Evolutionary conservation across 2,888 invertebrate genomes (phyloP).

Genomic region (Baccha elongata): DNA sequence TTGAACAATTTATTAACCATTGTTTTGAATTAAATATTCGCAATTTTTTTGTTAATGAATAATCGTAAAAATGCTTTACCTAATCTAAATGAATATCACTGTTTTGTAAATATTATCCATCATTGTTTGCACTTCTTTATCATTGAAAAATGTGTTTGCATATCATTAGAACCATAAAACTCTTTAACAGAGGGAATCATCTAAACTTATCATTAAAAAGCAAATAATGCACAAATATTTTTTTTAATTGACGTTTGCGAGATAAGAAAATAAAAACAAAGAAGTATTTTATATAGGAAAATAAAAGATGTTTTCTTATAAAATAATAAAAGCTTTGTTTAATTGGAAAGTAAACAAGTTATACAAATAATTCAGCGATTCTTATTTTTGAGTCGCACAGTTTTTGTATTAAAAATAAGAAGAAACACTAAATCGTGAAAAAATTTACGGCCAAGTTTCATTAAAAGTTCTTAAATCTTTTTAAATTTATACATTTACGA

Average conservation of each 20-base stretch:
- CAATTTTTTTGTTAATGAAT: slow-evolving; percentile 1
- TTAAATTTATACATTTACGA: no score
- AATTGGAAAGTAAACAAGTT: no score
- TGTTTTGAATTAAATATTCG: no score
- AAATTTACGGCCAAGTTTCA: no score
- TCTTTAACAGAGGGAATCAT: background rate
- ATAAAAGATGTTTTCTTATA: background rate
- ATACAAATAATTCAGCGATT: no score
- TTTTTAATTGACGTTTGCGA: slow-evolving; percentile 15
- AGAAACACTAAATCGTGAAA: no score
- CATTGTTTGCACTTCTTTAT: slow-evolving; percentile 2
- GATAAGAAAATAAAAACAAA: background rate
- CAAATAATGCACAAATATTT: slow-evolving; percentile 19
- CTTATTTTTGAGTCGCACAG: no score
- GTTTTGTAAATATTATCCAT: slow-evolving; percentile 1
- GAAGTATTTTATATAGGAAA: background rate
- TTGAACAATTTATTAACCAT: no score
- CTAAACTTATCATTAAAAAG: background rate
- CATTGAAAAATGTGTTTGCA: background rate
- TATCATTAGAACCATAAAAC: background rate
- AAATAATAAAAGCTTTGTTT: no score
- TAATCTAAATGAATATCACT: background rate
- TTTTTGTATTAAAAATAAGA: no score
- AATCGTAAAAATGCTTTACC: slow-evolving; percentile 20
- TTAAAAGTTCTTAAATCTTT: no score